Percentiles rank a stretch among this genome's conserved stretches.
Evolutionary conservation across 2,888 invertebrate species (phyloP).

Genomic region (Hydrotaea diabolus): DNA sequence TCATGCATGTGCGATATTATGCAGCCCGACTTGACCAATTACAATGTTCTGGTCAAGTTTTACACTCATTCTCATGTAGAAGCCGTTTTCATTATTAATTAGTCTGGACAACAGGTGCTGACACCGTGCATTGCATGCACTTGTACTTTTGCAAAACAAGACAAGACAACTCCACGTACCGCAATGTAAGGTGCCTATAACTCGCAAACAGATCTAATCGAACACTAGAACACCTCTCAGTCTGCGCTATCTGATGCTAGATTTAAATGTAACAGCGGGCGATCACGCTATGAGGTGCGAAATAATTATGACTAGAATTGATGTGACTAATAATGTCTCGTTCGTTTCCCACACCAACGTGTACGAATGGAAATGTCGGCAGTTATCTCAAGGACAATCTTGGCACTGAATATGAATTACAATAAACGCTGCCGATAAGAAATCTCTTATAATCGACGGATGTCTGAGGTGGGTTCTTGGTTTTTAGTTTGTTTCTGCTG

Average conservation of each 20-base stretch:
- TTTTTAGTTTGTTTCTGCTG: too few relatives aligned
- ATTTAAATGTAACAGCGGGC: conserved; percentile 41
- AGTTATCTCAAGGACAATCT: conserved; percentile 10
- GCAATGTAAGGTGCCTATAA: neutral
- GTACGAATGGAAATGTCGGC: neutral
- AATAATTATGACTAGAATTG: conserved; percentile 19
- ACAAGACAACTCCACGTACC: neutral
- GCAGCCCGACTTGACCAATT: neutral
- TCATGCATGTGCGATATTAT: neutral
- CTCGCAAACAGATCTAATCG: conserved; percentile 20
- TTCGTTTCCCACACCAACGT: neutral
- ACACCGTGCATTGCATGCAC: conserved; percentile 19
- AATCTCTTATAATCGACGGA: conserved; percentile 8
- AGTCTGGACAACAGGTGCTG: conserved; percentile 53
- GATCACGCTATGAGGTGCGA: conserved; percentile 10
- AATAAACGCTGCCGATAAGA: neutral
- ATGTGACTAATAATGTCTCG: neutral
- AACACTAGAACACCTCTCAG: conserved; percentile 13
- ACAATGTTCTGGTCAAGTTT: conserved; percentile 24
- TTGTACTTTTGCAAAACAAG: neutral
- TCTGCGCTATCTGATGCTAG: conserved; percentile 16
- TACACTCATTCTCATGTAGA: conserved; percentile 41
- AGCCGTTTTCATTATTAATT: conserved; percentile 48
- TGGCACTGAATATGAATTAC: neutral
- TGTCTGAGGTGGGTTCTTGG: neutral